A percentile compares a stretch with the other conserved stretches of the same genome.
phyloP scores from a whole-genome alignment of 2,113 vertebrate genomes.

The Urocitellus parryii region DNA sequence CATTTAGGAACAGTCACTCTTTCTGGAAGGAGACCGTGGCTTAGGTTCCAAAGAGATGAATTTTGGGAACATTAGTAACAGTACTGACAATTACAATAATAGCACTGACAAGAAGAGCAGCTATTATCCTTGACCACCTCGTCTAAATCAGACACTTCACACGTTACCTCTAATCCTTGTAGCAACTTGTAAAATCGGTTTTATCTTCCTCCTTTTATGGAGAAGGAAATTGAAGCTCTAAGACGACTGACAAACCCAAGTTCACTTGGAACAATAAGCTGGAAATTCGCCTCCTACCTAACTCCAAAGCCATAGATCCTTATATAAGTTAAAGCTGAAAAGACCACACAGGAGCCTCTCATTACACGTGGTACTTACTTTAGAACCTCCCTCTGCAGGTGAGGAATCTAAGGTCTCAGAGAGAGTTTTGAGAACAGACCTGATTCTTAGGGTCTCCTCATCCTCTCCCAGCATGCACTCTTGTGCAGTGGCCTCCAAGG shows the following conservation, averaged over 20 bases:
- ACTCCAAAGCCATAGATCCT: neutral
- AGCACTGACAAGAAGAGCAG: neutral
- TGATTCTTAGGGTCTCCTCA: neutral
- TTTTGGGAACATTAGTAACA: neutral
- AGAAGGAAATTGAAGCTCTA: neutral
- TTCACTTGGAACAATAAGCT: neutral
- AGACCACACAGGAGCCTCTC: neutral
- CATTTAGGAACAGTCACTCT: neutral
- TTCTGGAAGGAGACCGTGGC: neutral
- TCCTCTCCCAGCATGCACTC: too few relatives aligned
- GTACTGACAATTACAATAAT: neutral
- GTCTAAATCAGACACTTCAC: neutral
- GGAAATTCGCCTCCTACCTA: neutral
- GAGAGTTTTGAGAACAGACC: neutral
- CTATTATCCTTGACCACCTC: neutral
- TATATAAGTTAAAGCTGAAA: neutral
- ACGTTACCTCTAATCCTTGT: neutral
- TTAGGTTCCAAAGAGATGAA: conserved; percentile 28
- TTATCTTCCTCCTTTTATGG: neutral
- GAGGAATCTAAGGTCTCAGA: neutral
- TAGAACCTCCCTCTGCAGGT: neutral
- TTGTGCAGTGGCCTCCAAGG: too few relatives aligned
- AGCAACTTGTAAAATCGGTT: neutral
- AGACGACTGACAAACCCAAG: neutral
- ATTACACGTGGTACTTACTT: neutral